Percentiles rank a stretch among this genome's conserved stretches.
These are phyloP conservation scores for Gulo gulo DNA, from an alignment of 2,113 vertebrate species.

Conservation along the genomic window DNA sequence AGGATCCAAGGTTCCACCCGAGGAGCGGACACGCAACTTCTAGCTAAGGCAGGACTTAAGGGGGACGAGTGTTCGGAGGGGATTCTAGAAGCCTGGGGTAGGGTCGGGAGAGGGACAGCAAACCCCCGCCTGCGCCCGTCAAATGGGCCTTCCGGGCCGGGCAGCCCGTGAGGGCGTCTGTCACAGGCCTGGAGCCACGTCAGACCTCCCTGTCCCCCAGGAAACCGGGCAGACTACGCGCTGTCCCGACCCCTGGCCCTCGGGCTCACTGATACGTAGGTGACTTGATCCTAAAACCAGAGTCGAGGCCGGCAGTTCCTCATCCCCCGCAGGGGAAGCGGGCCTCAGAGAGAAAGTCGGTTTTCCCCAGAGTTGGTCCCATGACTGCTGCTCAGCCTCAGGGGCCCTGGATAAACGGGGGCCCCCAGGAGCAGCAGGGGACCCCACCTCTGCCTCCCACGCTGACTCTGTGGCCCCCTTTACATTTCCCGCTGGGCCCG, in stretches of 20 bases:
- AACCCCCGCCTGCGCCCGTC: rapidly evolving
- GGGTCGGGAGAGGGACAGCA: rapidly evolving
- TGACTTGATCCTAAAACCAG: too few relatives aligned
- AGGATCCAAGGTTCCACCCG: neutral
- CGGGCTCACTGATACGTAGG: neutral
- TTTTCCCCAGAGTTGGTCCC: neutral
- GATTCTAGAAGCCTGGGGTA: neutral
- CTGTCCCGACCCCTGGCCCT: rapidly evolving
- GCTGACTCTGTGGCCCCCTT: neutral
- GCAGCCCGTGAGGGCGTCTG: neutral
- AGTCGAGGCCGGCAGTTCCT: rapidly evolving
- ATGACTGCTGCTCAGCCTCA: neutral
- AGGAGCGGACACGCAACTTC: too few relatives aligned
- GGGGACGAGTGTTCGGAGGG: neutral
- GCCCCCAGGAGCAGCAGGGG: neutral
- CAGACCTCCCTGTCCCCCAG: neutral
- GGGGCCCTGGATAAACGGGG: neutral
- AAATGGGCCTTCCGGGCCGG: rapidly evolving
- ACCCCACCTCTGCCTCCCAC: rapidly evolving
- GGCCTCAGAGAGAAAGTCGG: neutral
- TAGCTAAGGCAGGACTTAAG: neutral
- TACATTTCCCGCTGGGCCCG: neutral
- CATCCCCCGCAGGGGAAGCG: rapidly evolving
- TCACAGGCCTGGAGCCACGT: neutral
- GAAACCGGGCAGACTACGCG: rapidly evolving